Base-by-base conservation (phyloP, 2,888 invertebrate species). In the Craniophora ligustri region DNA sequence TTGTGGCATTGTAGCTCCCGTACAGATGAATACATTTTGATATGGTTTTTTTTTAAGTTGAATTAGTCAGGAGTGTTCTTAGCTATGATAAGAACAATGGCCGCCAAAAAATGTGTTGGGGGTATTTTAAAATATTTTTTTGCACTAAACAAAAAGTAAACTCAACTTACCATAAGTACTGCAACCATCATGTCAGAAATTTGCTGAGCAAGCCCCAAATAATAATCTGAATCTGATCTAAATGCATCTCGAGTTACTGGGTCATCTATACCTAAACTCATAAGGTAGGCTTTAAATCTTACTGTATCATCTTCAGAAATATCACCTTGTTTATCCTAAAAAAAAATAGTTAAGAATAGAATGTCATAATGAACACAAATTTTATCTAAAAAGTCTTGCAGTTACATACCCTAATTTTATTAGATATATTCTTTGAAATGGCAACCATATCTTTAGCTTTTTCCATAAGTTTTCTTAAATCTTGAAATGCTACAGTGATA, bases 361-460 rank as follows among this genome's bases (percentile, higher is more conserved):
- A 32, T 23, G 23, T 10, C 1, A n/a, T 31, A 1, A 10, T 18
- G 5, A 16, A 13, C 38, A 3, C 0, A 44, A 10, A 14, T 7
- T 7, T 13, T 36, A 1, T 36, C 10, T 19, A 19, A 7, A 28
- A 15, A 16, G 6, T 3, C 2, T 16, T 4, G 38, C 30, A 28
- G 2, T 26, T 35, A 44, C 81, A 88, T 85, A 95, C 95, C 85
- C 97, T 96, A 76, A 99, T 98, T 94, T 98, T 99, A 40, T 95
- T 95, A 19, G 99, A 98, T 77, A 99, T 99, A 68, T 95, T 96
- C 85, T 98, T 98, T 0, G 99, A 98, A 67, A 99, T 92, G 0
- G 94, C 91, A 34, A 99, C 99, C 99, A 99, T 99, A 72, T 99
- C 99, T 86, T 98, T 98, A 0, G 99, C 99, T 95, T 98, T 98